Evolutionary conservation across 2,797 vertebrate genomes (phyloP), one percentile per base, ranked within the genome.

Genomic region (Denticeps clupeoides): DNA sequence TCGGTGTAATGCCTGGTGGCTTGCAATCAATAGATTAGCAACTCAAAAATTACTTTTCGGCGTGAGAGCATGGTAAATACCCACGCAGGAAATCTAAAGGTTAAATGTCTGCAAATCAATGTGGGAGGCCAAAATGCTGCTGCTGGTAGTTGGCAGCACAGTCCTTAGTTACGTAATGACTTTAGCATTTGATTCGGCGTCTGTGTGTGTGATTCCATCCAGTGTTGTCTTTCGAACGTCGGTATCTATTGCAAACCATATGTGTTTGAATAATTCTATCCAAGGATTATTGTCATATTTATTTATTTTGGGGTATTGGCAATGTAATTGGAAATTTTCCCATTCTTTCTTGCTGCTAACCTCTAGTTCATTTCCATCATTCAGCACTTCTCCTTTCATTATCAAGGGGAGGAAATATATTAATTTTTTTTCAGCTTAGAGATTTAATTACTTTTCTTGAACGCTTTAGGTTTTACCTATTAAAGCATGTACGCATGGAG

Each of bases 401-500:
- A 59, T 57, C 58, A 47, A 52, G 27, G 40, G 50, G 38, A 37
- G 40, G 5, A 11, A 23, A 63, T 55, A 46, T 49, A 62, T 43
- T 38, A 45, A 50, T 49, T 50, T 65, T 35, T 49, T 63, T 45
- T 45, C 45, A 43, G 44, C 8, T 7, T 26, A 37, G 13, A 40
- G 54, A 44, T 53, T 60, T 72, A 70, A 73, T 72, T 65, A 68
- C 53, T 58, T 62, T 67, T 65, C 42, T 56, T 41, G 45, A 46
- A 55, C 45, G 19, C 28, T 58, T 63, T 55, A 43, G 32, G 47
- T 46, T 42, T 62, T 56, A 53, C 26, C 48, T 52, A 55, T 31
- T 55, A 26, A 32, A 57, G 63, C n/a, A n/a, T n/a, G n/a, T n/a
- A n/a, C n/a, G n/a, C n/a, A n/a, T n/a, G n/a, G n/a, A 10, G 16